Conservation (phyloP, 2,113 vertebrate genomes). For the Plecotus auritus region DNA sequence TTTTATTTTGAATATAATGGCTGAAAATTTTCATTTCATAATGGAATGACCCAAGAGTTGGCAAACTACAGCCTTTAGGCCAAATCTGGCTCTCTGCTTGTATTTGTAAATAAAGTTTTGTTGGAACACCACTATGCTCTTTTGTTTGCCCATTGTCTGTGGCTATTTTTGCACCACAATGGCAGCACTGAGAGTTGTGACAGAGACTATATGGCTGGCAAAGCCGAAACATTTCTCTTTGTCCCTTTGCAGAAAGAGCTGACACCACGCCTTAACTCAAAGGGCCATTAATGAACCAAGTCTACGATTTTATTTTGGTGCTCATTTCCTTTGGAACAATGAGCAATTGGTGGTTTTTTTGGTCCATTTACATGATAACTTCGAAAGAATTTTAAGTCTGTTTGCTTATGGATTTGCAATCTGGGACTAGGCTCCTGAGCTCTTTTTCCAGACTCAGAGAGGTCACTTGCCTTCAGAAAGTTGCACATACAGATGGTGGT, state of each 20-base stretch:
- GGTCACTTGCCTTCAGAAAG: slow-evolving; percentile 4
- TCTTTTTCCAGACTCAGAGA: slow-evolving; percentile 1
- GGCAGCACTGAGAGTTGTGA: background rate
- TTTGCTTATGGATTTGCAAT: slow-evolving; percentile 22
- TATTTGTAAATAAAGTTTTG: slow-evolving; percentile 29
- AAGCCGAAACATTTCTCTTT: background rate
- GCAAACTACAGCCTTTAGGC: background rate
- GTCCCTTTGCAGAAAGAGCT: background rate
- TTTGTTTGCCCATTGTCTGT: background rate
- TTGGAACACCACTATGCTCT: background rate
- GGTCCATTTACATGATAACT: background rate
- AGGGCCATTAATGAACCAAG: background rate
- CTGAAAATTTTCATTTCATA: background rate
- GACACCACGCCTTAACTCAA: background rate
- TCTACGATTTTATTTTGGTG: background rate
- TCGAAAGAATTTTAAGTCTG: background rate
- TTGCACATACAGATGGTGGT: background rate
- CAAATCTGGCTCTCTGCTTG: background rate
- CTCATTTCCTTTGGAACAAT: slow-evolving; percentile 35
- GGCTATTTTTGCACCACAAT: background rate
- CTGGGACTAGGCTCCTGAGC: slow-evolving; percentile 1
- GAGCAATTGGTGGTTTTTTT: background rate
- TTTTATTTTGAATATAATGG: slow-evolving; percentile 20
- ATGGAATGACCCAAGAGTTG: background rate
- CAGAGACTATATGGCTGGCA: background rate